These are phyloP conservation scores for Euphysa ruthae DNA, from an alignment of 30 jellyfish, hydroid and myxozoan genomes.

Conservation along the genomic window DNA sequence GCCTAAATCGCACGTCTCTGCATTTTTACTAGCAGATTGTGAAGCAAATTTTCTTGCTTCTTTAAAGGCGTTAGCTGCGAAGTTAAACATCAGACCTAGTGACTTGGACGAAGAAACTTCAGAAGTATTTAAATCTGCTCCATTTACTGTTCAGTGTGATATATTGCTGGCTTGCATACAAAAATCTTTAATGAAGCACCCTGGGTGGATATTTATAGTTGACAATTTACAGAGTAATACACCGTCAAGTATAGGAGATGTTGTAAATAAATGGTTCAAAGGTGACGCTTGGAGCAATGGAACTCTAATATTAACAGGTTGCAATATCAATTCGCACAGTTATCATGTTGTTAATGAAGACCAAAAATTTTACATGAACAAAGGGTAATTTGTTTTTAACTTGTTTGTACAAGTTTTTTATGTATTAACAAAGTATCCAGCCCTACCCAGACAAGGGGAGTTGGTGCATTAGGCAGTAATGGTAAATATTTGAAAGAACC, in stretches of 20 bases:
- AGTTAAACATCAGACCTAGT: conserved; percentile 33
- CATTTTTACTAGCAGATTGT: conserved; percentile 47
- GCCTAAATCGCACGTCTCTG: conserved; percentile 74
- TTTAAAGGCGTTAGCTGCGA: conserved; percentile 74
- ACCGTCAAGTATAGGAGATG: conserved; percentile 34
- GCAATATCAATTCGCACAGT: neutral
- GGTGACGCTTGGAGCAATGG: conserved; percentile 52
- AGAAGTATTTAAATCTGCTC: neutral
- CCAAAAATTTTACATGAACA: neutral
- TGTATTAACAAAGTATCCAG: neutral
- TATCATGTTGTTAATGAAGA: neutral
- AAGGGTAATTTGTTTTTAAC: conserved; percentile 8
- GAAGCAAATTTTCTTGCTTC: conserved; percentile 51
- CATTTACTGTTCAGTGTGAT: conserved; percentile 42
- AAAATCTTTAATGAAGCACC: conserved; percentile 66
- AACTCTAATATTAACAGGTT: conserved; percentile 20
- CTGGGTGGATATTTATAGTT: conserved; percentile 80
- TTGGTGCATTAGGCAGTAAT: too few species aligned
- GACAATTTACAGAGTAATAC: conserved; percentile 68
- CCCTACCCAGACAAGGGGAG: too few species aligned
- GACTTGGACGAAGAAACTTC: conserved; percentile 42
- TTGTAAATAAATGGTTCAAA: conserved; percentile 30
- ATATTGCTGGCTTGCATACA: conserved; percentile 47
- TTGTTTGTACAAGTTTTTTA: neutral
- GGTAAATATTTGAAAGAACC: too few species aligned